Base-by-base conservation (phyloP, 2,113 vertebrate genomes). In the Vanacampus margaritifer region DNA sequence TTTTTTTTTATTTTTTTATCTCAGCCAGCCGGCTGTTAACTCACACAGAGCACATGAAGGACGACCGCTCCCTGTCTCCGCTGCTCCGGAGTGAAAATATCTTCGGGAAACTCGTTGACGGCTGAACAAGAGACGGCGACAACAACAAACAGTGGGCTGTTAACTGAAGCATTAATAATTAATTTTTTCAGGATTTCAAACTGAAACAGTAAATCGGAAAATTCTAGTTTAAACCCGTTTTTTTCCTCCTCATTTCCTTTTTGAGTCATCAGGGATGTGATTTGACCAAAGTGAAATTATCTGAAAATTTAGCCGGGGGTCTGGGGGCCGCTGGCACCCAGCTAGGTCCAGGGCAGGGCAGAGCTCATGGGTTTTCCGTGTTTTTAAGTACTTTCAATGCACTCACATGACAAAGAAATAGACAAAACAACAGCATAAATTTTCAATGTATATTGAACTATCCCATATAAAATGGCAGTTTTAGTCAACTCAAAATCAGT, bases 21-120 rank as follows among this genome's bases (percentile, higher is more conserved):
- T 37, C n/a, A 37, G 32, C 11, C 17, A 23, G 2, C 11, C 17
- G 16, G 2, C 11, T 14, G 7, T 11, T 7, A 5, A 66, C 64
- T 91, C 80, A 93, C 92, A 83, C 91, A 93, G 65, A 93, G 67
- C 37, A 90, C 81, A 51, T 93, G 92, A 41, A 93, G 91, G 24
- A 93, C 69, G 3, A 93, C 79, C 0, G 91, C 92, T 39, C 92
- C 92, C 4, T 88, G 86, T 50, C 86, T 87, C 75, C 89, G 86
- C 77, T 93, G 89, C 68, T 85, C 85, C 73, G 75, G 65, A 51
- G 84, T 88, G 69, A 93, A 93, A 74, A 93, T 65, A 72, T 93
- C 92, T 67, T 90, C 73, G 2, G 92, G 92, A 85, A 93, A 93
- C 76, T 93, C 92, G 51, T 79, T 74, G 71, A 93, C 74, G 24